These are phyloP conservation scores for Chiropotes sagulatus DNA, from an alignment of 2,797 vertebrate species.

Conservation along the genomic window DNA sequence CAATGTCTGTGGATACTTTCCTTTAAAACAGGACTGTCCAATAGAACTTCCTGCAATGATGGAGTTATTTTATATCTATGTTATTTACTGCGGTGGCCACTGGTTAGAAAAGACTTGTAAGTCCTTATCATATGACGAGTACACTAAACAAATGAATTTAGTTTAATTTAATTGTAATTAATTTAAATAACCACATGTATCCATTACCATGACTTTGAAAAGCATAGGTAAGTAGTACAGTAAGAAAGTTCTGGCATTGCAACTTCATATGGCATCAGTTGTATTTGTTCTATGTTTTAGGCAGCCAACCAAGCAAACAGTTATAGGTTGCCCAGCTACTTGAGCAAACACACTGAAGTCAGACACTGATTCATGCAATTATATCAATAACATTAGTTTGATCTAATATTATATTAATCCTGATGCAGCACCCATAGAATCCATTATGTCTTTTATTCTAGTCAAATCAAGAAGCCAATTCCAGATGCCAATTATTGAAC, in stretches of 20 bases:
- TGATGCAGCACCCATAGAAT: not conserved
- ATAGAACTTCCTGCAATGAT: not conserved
- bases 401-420: not conserved
- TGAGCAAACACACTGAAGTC: not conserved
- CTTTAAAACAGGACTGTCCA: not conserved
- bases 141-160: not conserved
- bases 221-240: not conserved
- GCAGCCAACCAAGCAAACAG: not conserved
- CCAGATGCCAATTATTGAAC: not conserved
- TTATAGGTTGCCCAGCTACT: not conserved
- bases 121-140: not conserved
- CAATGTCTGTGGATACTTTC: not conserved
- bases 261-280: not conserved
- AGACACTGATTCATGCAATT: not conserved
- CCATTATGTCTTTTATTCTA: not conserved
- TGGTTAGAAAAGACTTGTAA: not conserved
- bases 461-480: not conserved
- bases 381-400: not conserved
- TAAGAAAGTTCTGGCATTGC: not conserved
- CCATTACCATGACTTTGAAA: not conserved
- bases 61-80: not conserved
- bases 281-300: not conserved
- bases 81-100: not conserved
- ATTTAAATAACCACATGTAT: not conserved
- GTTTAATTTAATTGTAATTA: not conserved